phyloP scores from a whole-genome alignment of 2,888 invertebrate species.

The Acleris sparsana region DNA sequence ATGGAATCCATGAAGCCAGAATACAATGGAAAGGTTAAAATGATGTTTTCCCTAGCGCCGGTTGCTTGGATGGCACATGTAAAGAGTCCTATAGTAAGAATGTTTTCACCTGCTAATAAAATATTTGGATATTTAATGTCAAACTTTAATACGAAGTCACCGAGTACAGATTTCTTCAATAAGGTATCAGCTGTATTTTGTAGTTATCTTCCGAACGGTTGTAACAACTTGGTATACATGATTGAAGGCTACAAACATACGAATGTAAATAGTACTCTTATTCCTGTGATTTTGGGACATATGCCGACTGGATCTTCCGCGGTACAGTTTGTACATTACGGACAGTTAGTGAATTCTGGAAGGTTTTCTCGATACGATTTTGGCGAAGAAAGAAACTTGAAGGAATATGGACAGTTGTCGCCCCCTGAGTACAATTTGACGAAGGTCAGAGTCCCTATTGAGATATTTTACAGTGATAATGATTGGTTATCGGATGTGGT shows the following conservation, averaged over 20 bases:
- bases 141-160: constrained; percentile 49
- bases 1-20: constrained; percentile 80
- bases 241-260: constrained; percentile 55
- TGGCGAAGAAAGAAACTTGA: constrained; percentile 52
- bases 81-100: constrained; percentile 59
- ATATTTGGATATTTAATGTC: constrained; percentile 49
- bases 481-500: constrained; percentile 74
- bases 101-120: constrained; percentile 54
- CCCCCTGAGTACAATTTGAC: constrained; percentile 66
- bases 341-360: constrained; percentile 61
- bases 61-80: constrained; percentile 80
- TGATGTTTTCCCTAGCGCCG: constrained; percentile 84
- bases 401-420: constrained; percentile 67
- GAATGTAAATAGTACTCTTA: constrained; percentile 67
- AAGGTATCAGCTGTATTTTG: constrained; percentile 56
- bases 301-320: constrained; percentile 84
- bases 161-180: constrained; percentile 54
- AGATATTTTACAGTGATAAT: constrained; percentile 61
- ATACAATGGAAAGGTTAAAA: constrained; percentile 81
- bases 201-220: constrained; percentile 46
- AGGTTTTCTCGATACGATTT: constrained; percentile 66
- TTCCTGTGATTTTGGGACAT: constrained; percentile 84
- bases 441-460: constrained; percentile 55
- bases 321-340: constrained; percentile 76
- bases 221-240: constrained; percentile 54